Conservation (phyloP, 1,140 invertebrate genomes). For the Varroa destructor region DNA sequence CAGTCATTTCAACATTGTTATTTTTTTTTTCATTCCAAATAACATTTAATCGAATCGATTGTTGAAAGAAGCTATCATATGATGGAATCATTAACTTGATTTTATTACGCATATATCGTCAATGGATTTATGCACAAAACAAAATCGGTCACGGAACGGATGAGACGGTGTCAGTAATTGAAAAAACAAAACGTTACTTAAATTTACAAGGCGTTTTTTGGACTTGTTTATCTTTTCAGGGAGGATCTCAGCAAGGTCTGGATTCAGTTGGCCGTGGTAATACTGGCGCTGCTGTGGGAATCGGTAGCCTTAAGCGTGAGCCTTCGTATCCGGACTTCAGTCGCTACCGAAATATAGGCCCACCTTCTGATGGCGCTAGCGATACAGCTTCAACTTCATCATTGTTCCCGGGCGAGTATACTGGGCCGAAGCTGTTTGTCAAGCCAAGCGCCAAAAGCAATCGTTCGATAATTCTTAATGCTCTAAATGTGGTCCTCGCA, state of each 20-base stretch:
- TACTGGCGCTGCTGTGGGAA: too few species aligned
- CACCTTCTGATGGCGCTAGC: constrained; percentile 35
- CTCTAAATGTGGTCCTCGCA: constrained; percentile 94
- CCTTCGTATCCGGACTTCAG: constrained; percentile 25
- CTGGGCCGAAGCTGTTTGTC: constrained; percentile 83
- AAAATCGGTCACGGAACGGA: too few species aligned
- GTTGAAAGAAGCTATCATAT: too few species aligned
- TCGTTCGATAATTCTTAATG: constrained; percentile 88
- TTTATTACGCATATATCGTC: too few species aligned
- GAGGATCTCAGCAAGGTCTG: constrained; percentile 27
- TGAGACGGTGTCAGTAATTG: too few species aligned
- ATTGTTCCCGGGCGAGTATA: constrained; percentile 35
- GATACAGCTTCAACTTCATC: constrained; percentile 34
- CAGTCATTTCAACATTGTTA: too few species aligned
- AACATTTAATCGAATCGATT: too few species aligned
- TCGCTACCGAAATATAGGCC: constrained; percentile 28
- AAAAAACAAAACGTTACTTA: too few species aligned
- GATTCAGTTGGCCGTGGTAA: constrained; percentile 22
- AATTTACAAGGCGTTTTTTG: too few species aligned
- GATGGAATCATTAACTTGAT: too few species aligned
- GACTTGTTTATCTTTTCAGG: background rate
- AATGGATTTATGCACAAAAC: too few species aligned
- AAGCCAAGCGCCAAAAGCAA: constrained; percentile 93
- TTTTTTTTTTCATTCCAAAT: too few species aligned
- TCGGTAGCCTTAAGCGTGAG: constrained; percentile 18